Conservation (phyloP, 2,797 vertebrate genomes). For the Peromyscus nudipes region DNA sequence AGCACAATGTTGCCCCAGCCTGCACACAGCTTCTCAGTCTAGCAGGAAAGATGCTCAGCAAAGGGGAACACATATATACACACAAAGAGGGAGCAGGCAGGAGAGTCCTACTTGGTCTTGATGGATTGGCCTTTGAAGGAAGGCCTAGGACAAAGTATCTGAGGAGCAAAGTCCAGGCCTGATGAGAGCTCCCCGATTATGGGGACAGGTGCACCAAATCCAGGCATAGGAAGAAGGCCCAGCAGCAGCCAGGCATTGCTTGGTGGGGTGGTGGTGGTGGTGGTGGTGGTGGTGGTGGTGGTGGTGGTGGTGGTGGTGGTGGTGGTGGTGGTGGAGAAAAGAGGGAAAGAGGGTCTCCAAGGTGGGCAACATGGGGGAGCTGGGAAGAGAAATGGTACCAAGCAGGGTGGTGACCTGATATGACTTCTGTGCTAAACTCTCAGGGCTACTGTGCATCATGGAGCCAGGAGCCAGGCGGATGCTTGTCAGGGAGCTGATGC, state of each 20-base stretch:
- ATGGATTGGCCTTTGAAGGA: background rate
- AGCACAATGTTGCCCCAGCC: background rate
- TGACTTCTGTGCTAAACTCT: background rate
- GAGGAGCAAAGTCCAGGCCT: background rate
- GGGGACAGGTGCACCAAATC: background rate
- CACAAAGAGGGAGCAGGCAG: background rate
- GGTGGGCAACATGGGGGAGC: background rate
- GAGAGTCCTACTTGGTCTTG: background rate
- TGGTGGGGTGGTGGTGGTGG: too few relatives aligned
- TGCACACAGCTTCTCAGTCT: background rate
- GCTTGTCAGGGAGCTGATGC: background rate
- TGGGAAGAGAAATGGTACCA: background rate
- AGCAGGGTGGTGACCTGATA: background rate
- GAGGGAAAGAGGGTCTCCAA: background rate
- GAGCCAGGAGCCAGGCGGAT: background rate
- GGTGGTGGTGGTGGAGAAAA: background rate
- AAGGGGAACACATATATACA: fast-evolving
- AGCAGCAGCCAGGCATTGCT: background rate
- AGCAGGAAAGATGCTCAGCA: background rate
- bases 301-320: too few relatives aligned
- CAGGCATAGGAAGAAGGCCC: background rate
- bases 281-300: too few relatives aligned
- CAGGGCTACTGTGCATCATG: background rate
- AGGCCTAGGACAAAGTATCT: background rate
- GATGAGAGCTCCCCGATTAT: fast-evolving